Evolutionary conservation across 2,888 invertebrate species (phyloP).

Genomic region (Diplolepis rosae): DNA sequence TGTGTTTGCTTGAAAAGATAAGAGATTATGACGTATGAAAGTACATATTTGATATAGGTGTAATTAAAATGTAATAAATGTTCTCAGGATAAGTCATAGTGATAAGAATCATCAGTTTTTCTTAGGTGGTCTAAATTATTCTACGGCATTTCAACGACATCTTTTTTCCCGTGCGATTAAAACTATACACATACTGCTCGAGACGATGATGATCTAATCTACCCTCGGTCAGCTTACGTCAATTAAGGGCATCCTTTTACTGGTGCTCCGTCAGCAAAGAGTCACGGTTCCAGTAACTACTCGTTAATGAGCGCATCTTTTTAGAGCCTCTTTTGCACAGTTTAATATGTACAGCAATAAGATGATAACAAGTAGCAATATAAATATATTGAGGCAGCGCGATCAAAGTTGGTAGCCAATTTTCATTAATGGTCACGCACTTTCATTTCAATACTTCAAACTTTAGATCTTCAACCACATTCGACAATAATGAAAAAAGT

Average conservation of each 20-base stretch:
- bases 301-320: conserved; percentile 30
- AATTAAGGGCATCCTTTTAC: conserved; percentile 32
- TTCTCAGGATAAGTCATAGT: neutral
- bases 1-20: neutral
- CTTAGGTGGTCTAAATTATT: conserved; percentile 29
- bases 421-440: neutral
- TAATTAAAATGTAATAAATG: conserved; percentile 1
- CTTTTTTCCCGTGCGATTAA: conserved; percentile 18
- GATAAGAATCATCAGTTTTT: conserved; percentile 18
- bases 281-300: conserved; percentile 30
- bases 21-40: neutral
- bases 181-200: conserved; percentile 17
- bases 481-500: conserved; percentile 28
- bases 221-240: conserved; percentile 28
- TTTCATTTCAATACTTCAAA: neutral
- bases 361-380: neutral
- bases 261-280: conserved; percentile 29
- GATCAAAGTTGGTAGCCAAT: neutral
- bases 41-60: neutral
- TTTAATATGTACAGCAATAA: conserved; percentile 7
- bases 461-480: neutral
- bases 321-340: conserved; percentile 23
- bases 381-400: neutral
- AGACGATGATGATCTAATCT: conserved; percentile 27
- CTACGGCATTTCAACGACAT: conserved; percentile 25